Evolutionary conservation across 2,888 invertebrate genomes (phyloP), one percentile per base, ranked within the genome.

Genomic region (Cephonodes hylas): DNA sequence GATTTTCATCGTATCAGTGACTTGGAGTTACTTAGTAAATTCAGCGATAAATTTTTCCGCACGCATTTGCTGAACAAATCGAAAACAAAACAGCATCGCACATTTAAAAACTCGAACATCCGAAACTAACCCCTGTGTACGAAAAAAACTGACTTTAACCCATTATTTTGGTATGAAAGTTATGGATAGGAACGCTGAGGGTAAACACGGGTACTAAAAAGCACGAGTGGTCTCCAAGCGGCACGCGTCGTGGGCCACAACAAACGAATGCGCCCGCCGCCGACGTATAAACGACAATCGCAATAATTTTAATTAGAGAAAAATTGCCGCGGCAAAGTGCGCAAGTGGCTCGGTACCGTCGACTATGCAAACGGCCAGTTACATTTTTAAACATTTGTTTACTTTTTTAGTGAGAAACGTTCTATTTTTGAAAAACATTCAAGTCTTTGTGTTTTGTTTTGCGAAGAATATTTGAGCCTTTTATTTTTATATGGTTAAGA

Each of bases 281-380:
- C 72, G 71, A 78, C 68, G 76, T 73, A 72, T 70, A 76, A 74
- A 89, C 88, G 88, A 92, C 92, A 92, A 91, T 92, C 86, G 86
- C 82, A 80, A 91, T 91, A 87, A 90, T 90, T 92, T 92, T 91
- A 92, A 92, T 92, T 92, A 91, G 91, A 91, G 89, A 91, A 92
- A 92, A 91, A 91, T 85, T 87, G 84, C 87, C 83, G 84, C 77
- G 69, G 81, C 75, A 75, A 89, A 89, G 85, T 87, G 87, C 79
- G 77, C 88, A 88, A 81, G 80, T 73, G 68, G 22, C 46, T 46
- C 66, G 67, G 78, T 69, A 84, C 68, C 71, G 85, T 76, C 74
- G 66, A 80, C 66, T 53, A 3, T 31, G 53, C 18, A 70, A 61
- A 56, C 56, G 56, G 22, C 25, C 23, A 34, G 13, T 18, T 53